Percentiles rank a stretch among this genome's conserved stretches.
These are phyloP conservation scores for Crematogaster levior DNA, from an alignment of 2,888 invertebrate species.

Conservation along the genomic window DNA sequence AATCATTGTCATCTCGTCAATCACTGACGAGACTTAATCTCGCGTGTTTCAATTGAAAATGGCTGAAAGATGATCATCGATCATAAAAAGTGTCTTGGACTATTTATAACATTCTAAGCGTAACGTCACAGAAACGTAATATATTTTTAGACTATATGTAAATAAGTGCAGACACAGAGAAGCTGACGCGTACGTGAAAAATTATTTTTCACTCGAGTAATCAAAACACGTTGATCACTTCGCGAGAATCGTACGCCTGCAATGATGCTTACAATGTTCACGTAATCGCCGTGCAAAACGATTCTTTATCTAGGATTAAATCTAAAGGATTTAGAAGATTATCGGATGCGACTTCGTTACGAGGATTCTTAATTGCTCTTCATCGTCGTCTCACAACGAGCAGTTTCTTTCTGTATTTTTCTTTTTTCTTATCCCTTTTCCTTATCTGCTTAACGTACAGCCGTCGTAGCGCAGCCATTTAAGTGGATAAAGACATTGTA, in stretches of 20 bases:
- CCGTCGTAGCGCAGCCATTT: conserved; percentile 53
- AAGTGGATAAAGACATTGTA: conserved; percentile 76
- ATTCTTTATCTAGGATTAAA: conserved; percentile 21
- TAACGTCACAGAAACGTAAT: conserved; percentile 17
- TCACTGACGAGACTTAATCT: conserved; percentile 30
- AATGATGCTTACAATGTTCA: background rate
- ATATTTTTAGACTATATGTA: conserved; percentile 42
- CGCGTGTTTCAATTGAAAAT: conserved; percentile 1
- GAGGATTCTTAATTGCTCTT: conserved; percentile 22
- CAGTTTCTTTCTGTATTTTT: background rate
- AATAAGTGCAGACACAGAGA: conserved; percentile 13
- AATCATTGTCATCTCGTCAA: conserved; percentile 42
- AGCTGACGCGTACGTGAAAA: conserved; percentile 26
- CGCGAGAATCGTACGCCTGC: background rate
- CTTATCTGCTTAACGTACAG: conserved; percentile 39
- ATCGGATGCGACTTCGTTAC: background rate
- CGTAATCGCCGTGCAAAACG: background rate
- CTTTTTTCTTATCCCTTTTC: background rate
- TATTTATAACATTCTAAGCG: conserved; percentile 19
- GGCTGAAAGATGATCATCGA: conserved; percentile 21
- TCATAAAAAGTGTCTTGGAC: conserved; percentile 22
- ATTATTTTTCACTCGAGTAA: conserved; percentile 37
- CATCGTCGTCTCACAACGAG: background rate
- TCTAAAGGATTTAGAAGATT: background rate
- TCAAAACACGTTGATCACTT: conserved; percentile 22